These are phyloP conservation scores for Acromyrmex echinatior DNA, from an alignment of 1,140 invertebrate species.

Conservation along the genomic window DNA sequence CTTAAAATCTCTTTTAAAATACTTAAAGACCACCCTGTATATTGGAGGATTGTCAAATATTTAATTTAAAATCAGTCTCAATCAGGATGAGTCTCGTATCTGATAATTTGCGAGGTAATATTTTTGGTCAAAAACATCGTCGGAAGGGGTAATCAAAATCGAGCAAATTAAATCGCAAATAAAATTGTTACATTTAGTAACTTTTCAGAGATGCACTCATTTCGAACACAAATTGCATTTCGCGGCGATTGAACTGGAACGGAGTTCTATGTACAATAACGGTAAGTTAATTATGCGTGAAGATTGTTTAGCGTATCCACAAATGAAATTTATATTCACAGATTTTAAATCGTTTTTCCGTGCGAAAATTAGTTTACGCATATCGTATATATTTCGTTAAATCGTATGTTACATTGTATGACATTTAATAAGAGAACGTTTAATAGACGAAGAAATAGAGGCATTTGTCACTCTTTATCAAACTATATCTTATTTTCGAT, in stretches of 20 bases:
- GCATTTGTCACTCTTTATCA: slow-evolving; percentile 5
- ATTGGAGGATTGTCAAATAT: not conserved
- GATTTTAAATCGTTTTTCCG: not conserved
- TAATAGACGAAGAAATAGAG: not conserved
- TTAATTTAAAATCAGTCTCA: slow-evolving; percentile 31
- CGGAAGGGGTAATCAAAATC: slow-evolving; percentile 22
- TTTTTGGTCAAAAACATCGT: not conserved
- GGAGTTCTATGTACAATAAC: slow-evolving; percentile 17
- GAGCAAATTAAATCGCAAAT: slow-evolving; percentile 31
- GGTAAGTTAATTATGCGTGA: slow-evolving; percentile 33
- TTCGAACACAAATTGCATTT: slow-evolving; percentile 41
- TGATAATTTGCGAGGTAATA: not conserved
- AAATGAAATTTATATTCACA: slow-evolving; percentile 43
- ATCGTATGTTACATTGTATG: not conserved
- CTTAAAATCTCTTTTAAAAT: no score
- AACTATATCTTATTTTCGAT: not conserved
- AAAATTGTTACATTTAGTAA: slow-evolving; percentile 45
- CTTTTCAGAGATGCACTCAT: slow-evolving; percentile 22
- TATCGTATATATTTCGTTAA: not conserved
- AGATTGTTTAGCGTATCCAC: slow-evolving; percentile 6
- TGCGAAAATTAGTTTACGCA: not conserved
- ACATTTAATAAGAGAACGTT: not conserved
- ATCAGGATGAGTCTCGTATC: not conserved
- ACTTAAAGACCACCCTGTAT: not conserved
- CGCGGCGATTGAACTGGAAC: slow-evolving; percentile 15